These are phyloP conservation scores for Harpagoxenus sublaevis DNA, from an alignment of 2,888 invertebrate genomes.

Conservation along the genomic window DNA sequence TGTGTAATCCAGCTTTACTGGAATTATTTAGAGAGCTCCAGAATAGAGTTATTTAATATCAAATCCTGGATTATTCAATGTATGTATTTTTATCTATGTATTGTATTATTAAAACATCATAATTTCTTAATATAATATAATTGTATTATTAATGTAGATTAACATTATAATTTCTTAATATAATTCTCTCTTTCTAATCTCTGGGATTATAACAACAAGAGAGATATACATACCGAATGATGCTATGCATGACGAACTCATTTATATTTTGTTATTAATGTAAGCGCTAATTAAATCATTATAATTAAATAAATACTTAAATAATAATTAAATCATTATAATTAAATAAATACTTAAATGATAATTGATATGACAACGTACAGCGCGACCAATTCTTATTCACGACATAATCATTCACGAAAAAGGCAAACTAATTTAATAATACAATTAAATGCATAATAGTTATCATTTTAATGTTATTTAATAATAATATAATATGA, in stretches of 20 bases:
- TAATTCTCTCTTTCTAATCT: background rate
- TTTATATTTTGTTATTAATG: background rate
- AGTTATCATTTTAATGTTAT: background rate
- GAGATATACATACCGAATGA: background rate
- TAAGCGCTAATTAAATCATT: background rate
- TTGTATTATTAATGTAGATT: background rate
- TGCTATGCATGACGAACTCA: background rate
- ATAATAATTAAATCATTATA: background rate
- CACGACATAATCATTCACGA: background rate
- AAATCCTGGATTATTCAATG: constrained; percentile 12
- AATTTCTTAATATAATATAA: constrained; percentile 8
- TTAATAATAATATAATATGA: background rate
- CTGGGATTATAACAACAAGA: background rate
- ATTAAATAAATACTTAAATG: background rate
- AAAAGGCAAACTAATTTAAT: background rate
- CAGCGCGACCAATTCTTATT: background rate
- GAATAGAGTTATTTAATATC: constrained; percentile 40
- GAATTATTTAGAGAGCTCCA: constrained; percentile 21
- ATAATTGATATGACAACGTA: background rate
- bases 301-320: background rate
- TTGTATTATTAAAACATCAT: background rate
- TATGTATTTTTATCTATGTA: constrained; percentile 18
- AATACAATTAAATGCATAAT: background rate
- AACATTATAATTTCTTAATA: constrained; percentile 24
- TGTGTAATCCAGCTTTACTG: constrained; percentile 36